Evolutionary conservation across 2,113 vertebrate genomes (phyloP), one percentile per base, ranked within the genome.

Genomic region (Eublepharis macularius): DNA sequence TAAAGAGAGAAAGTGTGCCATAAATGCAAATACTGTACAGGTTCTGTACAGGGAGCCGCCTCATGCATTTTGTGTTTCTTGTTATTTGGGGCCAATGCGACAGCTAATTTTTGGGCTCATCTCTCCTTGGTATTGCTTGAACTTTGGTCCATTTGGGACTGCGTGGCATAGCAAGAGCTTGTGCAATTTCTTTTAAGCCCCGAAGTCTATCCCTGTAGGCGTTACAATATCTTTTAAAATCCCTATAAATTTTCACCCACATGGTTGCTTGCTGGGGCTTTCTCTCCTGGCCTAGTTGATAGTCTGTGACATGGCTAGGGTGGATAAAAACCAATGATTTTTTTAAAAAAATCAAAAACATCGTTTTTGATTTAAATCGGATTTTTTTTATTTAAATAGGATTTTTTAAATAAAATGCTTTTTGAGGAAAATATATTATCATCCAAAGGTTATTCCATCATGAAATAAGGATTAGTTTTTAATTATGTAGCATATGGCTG

Each of bases 261-360:
- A 29, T 17, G 17, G 29, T 8, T 70, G 32, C 74, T 60, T 75
- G 69, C 29, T 82, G 29, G 19, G 39, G 32, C 70, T 63, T 5
- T 43, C 26, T 32, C 26, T 47, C 13, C 14, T 39, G 29, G 49
- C 5, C 14, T 65, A 16, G 57, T 21, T 63, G 26, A 21, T 32
- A 39, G 7, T 9, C 49, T 32, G 0, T 7, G 0, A 6, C 47
- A 17, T 49, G n/a, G n/a, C n/a, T n/a, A n/a, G n/a, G n/a, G n/a
- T n/a, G n/a, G n/a, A n/a, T n/a, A n/a, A n/a, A n/a, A n/a, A n/a
- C n/a, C n/a, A n/a, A n/a, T n/a, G n/a, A n/a, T n/a, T n/a, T n/a
- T n/a, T n/a, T n/a, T n/a, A n/a, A n/a, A n/a, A n/a, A n/a, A n/a
- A n/a, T n/a, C n/a, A n/a, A n/a, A n/a, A n/a, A n/a, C n/a, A n/a